Percentiles rank a stretch among this genome's conserved stretches.
These are phyloP conservation scores for Heterotilapia buettikoferi DNA, from an alignment of 2,113 vertebrate genomes.

Conservation along the genomic window DNA sequence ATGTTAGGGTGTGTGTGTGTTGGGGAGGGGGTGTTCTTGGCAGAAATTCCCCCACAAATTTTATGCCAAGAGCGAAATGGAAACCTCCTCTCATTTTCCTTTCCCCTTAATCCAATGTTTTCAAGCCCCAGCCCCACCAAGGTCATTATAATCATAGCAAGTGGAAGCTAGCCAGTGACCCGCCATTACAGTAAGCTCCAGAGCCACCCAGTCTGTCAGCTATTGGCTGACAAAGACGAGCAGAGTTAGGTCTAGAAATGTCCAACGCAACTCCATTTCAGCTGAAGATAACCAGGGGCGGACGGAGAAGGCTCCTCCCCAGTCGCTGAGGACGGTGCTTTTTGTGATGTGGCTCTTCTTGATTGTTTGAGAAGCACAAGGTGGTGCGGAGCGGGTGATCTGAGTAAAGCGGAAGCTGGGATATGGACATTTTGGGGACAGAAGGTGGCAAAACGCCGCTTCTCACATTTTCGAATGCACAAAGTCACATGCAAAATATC, in stretches of 20 bases:
- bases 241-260: conserved; percentile 37
- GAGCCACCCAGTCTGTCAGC: conserved; percentile 59
- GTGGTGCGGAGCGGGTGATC: not conserved
- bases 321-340: not conserved
- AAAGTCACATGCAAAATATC: not conserved
- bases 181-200: conserved; percentile 69
- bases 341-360: not conserved
- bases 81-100: conserved; percentile 77
- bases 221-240: conserved; percentile 32
- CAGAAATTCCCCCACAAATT: conserved; percentile 68
- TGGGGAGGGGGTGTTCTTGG: conserved; percentile 55
- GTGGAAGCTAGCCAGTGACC: conserved; percentile 74
- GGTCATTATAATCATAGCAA: conserved; percentile 78
- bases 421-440: not conserved
- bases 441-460: not conserved
- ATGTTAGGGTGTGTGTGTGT: not conserved
- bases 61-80: conserved; percentile 78
- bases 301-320: not conserved
- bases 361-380: not conserved
- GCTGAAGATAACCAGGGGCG: conserved; percentile 33
- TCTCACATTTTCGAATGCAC: not conserved
- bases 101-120: conserved; percentile 79
- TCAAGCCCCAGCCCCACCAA: conserved; percentile 74
- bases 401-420: not conserved
- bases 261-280: conserved; percentile 51